Evolutionary conservation across 2,888 invertebrate genomes (phyloP).

Genomic region (Agonopterix alstromeriana): DNA sequence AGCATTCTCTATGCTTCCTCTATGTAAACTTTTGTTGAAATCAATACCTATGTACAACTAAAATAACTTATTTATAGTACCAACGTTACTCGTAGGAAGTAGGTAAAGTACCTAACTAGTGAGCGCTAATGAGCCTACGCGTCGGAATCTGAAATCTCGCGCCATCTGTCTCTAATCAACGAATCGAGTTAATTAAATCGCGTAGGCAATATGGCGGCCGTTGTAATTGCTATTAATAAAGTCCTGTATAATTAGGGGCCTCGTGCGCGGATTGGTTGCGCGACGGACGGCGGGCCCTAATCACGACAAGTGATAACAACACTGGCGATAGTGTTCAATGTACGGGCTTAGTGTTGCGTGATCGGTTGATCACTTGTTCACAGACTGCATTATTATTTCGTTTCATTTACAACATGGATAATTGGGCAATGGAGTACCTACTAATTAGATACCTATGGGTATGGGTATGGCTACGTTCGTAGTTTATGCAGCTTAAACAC

Average conservation of each 20-base stretch:
- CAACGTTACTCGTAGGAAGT: too few relatives aligned
- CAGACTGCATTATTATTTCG: not conserved
- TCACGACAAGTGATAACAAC: conserved; percentile 65
- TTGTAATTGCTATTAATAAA: conserved; percentile 76
- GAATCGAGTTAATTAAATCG: conserved; percentile 75
- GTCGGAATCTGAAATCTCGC: conserved; percentile 59
- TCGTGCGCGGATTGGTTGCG: conserved; percentile 64
- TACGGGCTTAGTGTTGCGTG: conserved; percentile 5
- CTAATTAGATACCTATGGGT: too few relatives aligned
- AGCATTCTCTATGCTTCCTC: too few relatives aligned
- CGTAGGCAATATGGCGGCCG: conserved; percentile 71
- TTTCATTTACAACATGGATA: not conserved
- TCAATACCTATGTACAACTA: too few relatives aligned
- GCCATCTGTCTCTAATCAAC: conserved; percentile 74
- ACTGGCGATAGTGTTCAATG: conserved; percentile 53
- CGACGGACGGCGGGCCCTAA: conserved; percentile 51
- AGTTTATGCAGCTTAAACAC: too few relatives aligned
- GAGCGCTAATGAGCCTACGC: conserved; percentile 45
- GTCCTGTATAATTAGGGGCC: conserved; percentile 72
- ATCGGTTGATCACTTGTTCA: not conserved
- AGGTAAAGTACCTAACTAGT: too few relatives aligned
- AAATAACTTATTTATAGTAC: too few relatives aligned
- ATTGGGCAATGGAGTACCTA: too few relatives aligned
- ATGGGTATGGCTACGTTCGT: too few relatives aligned
- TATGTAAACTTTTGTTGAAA: too few relatives aligned